A percentile compares a stretch with the other conserved stretches of the same genome.
Conservation (phyloP, 2,113 vertebrate genomes). For the Etheostoma spectabile region DNA sequence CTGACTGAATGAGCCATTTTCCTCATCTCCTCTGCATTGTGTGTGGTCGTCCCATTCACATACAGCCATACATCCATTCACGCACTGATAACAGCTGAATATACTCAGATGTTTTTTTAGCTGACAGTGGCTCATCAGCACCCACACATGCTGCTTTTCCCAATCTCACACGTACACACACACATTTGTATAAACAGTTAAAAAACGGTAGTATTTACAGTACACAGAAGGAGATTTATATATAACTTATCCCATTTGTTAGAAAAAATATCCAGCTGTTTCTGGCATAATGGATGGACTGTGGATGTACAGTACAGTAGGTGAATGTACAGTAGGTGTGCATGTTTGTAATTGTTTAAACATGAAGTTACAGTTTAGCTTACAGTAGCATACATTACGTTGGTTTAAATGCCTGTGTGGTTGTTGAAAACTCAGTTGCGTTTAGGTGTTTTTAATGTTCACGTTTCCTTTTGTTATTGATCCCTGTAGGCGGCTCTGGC, state of each 20-base stretch:
- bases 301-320: neutral
- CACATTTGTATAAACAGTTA: neutral
- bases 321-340: neutral
- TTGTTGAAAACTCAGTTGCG: conserved; percentile 17
- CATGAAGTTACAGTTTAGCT: neutral
- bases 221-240: conserved; percentile 15
- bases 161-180: neutral
- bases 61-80: conserved; percentile 23
- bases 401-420: neutral
- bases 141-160: conserved; percentile 3
- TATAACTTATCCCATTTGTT: conserved; percentile 5
- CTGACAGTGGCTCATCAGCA: neutral
- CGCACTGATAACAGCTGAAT: conserved; percentile 29
- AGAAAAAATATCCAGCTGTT: neutral
- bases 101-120: neutral
- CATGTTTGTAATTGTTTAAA: neutral
- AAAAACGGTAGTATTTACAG: neutral
- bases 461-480: conserved; percentile 46
- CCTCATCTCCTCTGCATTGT: neutral
- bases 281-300: conserved; percentile 1
- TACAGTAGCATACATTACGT: neutral
- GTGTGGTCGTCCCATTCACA: conserved; percentile 34
- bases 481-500: neutral
- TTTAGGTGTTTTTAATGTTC: conserved; percentile 49
- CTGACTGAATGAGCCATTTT: conserved; percentile 39